These are phyloP conservation scores for Mythimna pallens DNA, from an alignment of 2,888 invertebrate species.

Conservation along the genomic window DNA sequence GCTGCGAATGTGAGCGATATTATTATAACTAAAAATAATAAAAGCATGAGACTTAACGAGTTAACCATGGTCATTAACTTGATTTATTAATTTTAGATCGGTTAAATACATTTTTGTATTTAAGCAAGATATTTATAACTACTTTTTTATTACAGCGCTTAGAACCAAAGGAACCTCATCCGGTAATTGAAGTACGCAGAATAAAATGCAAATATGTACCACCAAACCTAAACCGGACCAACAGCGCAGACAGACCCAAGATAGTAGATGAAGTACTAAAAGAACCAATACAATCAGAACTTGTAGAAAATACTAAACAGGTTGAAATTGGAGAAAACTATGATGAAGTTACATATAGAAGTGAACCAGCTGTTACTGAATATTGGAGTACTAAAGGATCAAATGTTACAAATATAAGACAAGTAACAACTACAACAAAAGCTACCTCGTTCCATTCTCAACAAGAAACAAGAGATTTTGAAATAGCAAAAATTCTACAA, in stretches of 20 bases:
- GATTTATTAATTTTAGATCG: neutral
- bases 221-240: constrained; percentile 39
- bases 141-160: constrained; percentile 65
- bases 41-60: neutral
- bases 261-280: constrained; percentile 77
- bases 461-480: constrained; percentile 7
- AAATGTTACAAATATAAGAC: constrained; percentile 7
- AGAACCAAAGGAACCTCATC: constrained; percentile 52
- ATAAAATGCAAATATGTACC: constrained; percentile 50
- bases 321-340: constrained; percentile 39
- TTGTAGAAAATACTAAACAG: constrained; percentile 27
- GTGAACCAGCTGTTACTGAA: constrained; percentile 42
- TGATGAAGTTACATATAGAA: constrained; percentile 34
- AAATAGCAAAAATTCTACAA: constrained; percentile 15
- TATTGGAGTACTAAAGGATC: constrained; percentile 27
- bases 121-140: neutral
- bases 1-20: neutral
- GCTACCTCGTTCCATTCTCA: neutral
- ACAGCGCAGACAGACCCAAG: constrained; percentile 64
- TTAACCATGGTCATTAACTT: neutral
- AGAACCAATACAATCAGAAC: constrained; percentile 44
- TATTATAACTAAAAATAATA: neutral
- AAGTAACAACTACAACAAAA: constrained; percentile 8
- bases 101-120: neutral
- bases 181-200: constrained; percentile 14